Base-by-base conservation (phyloP, 2,797 vertebrate species). In the Loris lydekkerianus region DNA sequence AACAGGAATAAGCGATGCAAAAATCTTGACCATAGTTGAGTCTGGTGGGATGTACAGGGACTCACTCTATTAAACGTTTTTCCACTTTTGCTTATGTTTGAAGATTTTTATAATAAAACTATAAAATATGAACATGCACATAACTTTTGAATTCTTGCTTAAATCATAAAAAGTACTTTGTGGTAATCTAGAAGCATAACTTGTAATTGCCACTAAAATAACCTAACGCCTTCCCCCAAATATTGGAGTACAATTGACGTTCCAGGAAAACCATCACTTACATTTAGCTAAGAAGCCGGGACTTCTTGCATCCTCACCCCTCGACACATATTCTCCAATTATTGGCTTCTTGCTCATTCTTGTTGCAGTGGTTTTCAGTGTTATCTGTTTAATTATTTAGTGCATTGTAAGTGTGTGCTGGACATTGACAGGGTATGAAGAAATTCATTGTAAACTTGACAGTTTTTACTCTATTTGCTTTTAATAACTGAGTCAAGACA, bases 321-420 rank as follows among this genome's bases (percentile, higher is more conserved):
- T 69, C 18, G 34, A 14, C 7, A 25, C 10, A 34, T 20, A 15
- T 46, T 69, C 15, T 63, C 49, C 58, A 61, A 2, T 63, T 37
- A 11, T 23, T 77, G 65, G 6, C 9, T 37, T 73, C 8, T 82
- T 43, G 10, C 0, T 84, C 21, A 11, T 69, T 65, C 31, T 73
- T 73, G 8, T 82, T 94, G 61, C 29, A 43, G 40, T 73, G 34
- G 21, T 70, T 86, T 95, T 61, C 27, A 21, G 11, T n/a, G 46
- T 61, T 83, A 34, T n/a, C 17, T 80, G 80, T 93, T 75, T 76
- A 91, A 60, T 78, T 86, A 58, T 80, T 75, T 83, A 86, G 8
- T 83, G 60, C 73, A 10, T 31, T 76, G 21, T 70, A 63, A 86
- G 5, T 81, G 56, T 14, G 56, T 70, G 17, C 58, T 92, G 76